Evolutionary conservation across 2,888 invertebrate genomes (phyloP).

Genomic region (Pardosa pseudoannulata): DNA sequence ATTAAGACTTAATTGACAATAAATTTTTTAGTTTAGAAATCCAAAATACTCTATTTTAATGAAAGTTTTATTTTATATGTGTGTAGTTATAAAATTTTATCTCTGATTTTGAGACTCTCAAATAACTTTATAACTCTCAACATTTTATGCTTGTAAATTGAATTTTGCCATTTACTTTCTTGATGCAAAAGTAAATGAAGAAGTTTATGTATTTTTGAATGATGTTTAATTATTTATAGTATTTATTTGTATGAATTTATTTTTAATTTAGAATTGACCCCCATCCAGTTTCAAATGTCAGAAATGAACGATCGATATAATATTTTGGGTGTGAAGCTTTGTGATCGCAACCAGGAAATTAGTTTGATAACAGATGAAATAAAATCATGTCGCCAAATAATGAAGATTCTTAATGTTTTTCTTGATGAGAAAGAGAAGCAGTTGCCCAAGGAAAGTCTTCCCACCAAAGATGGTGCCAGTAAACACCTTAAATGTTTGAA

Average conservation of each 20-base stretch:
- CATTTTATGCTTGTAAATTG: no score
- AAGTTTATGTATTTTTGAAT: no score
- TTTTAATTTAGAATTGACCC: constrained; percentile 84
- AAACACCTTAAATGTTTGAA: constrained; percentile 89
- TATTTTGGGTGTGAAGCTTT: constrained; percentile 89
- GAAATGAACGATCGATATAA: constrained; percentile 97
- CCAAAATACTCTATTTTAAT: no score
- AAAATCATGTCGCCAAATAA: constrained; percentile 87
- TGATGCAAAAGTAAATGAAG: no score
- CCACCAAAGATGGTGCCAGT: constrained; percentile 92
- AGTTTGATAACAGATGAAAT: constrained; percentile 89
- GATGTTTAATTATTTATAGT: no score
- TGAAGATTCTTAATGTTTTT: constrained; percentile 88
- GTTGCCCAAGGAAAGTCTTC: constrained; percentile 87
- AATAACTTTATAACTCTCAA: no score
- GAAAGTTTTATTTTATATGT: no score
- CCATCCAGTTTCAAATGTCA: constrained; percentile 91
- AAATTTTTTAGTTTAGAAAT: no score
- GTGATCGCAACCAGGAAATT: constrained; percentile 91
- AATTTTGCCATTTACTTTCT: no score
- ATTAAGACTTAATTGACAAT: no score
- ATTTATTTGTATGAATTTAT: background rate
- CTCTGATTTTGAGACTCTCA: no score
- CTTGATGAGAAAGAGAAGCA: constrained; percentile 90
- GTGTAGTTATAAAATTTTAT: no score